These are phyloP conservation scores for Apamea anceps DNA, from an alignment of 2,888 invertebrate species.

Conservation along the genomic window DNA sequence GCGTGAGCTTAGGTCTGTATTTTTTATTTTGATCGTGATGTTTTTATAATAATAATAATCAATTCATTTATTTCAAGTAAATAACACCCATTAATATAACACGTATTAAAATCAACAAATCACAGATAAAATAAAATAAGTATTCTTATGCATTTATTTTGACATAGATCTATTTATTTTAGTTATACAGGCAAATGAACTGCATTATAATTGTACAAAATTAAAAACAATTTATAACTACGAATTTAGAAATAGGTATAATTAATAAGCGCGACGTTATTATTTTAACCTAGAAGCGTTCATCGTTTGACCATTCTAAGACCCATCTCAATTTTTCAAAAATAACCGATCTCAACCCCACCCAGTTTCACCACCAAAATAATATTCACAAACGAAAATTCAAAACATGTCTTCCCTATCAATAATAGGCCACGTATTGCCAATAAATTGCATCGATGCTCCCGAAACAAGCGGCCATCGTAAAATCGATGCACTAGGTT, in stretches of 20 bases:
- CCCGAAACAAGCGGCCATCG: constrained; percentile 68
- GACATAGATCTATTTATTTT: background rate
- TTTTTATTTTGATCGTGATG: background rate
- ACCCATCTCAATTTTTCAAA: background rate
- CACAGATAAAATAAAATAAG: too few species aligned
- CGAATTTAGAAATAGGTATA: background rate
- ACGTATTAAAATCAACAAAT: too few species aligned
- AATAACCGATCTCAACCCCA: background rate
- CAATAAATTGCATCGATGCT: constrained; percentile 65
- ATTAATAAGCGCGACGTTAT: background rate
- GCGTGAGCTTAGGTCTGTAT: background rate
- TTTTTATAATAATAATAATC: too few species aligned
- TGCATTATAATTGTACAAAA: background rate
- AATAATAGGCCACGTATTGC: constrained; percentile 67
- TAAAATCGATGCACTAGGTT: constrained; percentile 71
- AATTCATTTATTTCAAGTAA: too few species aligned
- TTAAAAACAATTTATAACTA: background rate
- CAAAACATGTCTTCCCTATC: constrained; percentile 61
- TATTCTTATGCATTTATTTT: too few species aligned
- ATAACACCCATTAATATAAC: too few species aligned
- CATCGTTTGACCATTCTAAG: too few species aligned
- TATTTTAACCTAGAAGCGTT: background rate
- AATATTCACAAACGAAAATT: constrained; percentile 57
- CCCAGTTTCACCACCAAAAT: constrained; percentile 7
- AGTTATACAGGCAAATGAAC: background rate